A percentile compares a stretch with the other conserved stretches of the same genome.
These are phyloP conservation scores for Dissostichus mawsoni DNA, from an alignment of 2,113 vertebrate genomes.

Conservation along the genomic window DNA sequence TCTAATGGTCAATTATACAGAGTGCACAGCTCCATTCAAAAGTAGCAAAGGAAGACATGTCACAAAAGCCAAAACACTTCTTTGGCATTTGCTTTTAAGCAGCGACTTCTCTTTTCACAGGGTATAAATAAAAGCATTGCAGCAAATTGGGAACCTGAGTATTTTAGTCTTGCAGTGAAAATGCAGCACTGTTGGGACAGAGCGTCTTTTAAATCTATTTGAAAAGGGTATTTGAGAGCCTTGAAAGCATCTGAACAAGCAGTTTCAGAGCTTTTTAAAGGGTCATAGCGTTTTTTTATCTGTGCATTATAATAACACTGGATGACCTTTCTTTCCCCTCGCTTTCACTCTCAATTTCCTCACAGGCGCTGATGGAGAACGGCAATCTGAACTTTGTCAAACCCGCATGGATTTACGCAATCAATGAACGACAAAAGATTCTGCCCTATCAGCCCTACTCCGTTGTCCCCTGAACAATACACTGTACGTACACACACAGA, in stretches of 20 bases:
- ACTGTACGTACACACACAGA: not conserved
- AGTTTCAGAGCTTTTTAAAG: not conserved
- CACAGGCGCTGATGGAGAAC: constrained; percentile 91
- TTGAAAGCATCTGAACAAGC: constrained; percentile 11
- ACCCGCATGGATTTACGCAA: constrained; percentile 90
- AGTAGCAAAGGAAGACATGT: not conserved
- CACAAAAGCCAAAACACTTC: not conserved
- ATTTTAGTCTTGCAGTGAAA: not conserved
- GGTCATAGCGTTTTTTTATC: not conserved
- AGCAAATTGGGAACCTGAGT: not conserved
- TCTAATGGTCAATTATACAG: not conserved
- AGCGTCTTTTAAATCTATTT: no score
- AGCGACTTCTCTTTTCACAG: constrained; percentile 1
- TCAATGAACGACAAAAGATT: constrained; percentile 88
- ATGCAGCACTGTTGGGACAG: not conserved
- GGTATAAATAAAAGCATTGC: not conserved
- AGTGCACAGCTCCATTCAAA: not conserved
- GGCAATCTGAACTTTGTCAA: constrained; percentile 90
- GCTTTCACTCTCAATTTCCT: constrained; percentile 7
- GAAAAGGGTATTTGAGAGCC: not conserved
- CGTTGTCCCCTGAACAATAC: constrained; percentile 83
- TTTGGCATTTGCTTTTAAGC: not conserved
- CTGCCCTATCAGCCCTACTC: constrained; percentile 91
- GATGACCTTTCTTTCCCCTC: not conserved
- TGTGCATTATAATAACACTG: not conserved